Conservation (phyloP, 92 coral and sea anemone genomes). For the Epizoanthus illoricatus region DNA sequence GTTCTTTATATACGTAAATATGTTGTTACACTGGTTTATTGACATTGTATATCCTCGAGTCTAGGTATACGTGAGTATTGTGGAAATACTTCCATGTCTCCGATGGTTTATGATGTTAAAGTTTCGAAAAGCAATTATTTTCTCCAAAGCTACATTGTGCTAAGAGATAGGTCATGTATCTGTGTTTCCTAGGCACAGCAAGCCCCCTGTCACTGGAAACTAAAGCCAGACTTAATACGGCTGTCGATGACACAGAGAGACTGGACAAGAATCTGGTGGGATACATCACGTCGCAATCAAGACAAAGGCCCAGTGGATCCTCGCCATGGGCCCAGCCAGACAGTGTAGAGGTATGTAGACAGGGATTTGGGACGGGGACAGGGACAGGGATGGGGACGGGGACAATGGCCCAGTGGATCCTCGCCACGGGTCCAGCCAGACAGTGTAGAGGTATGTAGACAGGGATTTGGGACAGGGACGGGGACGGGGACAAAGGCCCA, state of each 20-base stretch:
- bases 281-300: conserved; percentile 62
- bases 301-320: conserved; percentile 48
- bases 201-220: conserved; percentile 70
- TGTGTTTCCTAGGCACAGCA: conserved; percentile 4
- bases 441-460: not conserved
- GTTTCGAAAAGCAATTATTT: too few relatives aligned
- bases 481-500: conserved; percentile 25
- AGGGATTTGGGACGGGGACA: too few relatives aligned
- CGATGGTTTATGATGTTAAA: too few relatives aligned
- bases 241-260: conserved; percentile 71
- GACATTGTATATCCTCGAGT: not conserved
- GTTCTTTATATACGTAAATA: not conserved
- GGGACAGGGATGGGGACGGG: too few relatives aligned
- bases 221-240: conserved; percentile 66
- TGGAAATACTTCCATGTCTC: too few relatives aligned
- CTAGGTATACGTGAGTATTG: not conserved
- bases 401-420: conserved; percentile 42
- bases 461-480: not conserved
- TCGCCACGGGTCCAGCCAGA: conserved; percentile 38
- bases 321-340: conserved; percentile 54
- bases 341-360: conserved; percentile 64
- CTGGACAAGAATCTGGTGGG: conserved; percentile 70
- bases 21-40: not conserved
- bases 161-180: too few relatives aligned
- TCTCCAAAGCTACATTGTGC: too few relatives aligned